Evolutionary conservation across 2,888 invertebrate species (phyloP).

Genomic region (Lumbricus terrestris): DNA sequence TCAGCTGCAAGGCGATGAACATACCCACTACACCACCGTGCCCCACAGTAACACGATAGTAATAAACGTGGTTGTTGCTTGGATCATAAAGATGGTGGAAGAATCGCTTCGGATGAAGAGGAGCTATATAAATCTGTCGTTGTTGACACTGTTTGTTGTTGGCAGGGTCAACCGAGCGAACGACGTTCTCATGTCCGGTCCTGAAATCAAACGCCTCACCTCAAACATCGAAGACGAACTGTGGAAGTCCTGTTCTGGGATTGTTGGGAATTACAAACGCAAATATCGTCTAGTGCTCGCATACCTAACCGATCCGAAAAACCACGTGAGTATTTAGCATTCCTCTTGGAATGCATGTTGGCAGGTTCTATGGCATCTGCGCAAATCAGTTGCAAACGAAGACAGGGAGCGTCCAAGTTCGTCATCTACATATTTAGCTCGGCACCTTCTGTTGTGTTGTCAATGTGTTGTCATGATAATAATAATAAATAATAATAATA

Average conservation of each 20-base stretch:
- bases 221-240: neutral
- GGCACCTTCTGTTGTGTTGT: too few species aligned
- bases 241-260: neutral
- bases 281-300: neutral
- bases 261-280: neutral
- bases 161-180: neutral
- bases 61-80: too few species aligned
- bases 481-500: too few species aligned
- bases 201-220: constrained; percentile 10
- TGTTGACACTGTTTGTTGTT: neutral
- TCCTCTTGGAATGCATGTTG: neutral
- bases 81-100: neutral
- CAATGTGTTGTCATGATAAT: too few species aligned
- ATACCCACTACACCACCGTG: too few species aligned
- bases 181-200: neutral
- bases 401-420: neutral
- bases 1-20: too few species aligned
- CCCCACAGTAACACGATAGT: too few species aligned
- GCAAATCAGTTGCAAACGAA: neutral
- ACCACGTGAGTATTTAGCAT: neutral
- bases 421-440: too few species aligned
- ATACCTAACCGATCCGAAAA: neutral
- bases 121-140: neutral
- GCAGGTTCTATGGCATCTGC: neutral
- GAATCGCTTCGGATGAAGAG: neutral